Evolutionary conservation across 2,797 vertebrate species (phyloP), one percentile per base, ranked within the genome.

Genomic region (Poecile montanus): DNA sequence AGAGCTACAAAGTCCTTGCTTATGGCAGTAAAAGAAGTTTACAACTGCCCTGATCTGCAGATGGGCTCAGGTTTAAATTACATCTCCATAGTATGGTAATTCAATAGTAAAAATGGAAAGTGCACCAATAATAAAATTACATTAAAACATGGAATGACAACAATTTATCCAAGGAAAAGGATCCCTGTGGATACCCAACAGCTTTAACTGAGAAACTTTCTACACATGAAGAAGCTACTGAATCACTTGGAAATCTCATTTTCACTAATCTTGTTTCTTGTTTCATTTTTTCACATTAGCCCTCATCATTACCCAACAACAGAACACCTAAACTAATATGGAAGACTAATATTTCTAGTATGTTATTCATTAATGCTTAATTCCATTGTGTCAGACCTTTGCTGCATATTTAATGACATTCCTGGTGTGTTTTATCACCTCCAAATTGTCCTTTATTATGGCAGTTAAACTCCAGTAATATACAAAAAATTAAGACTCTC

Each of bases 381-480:
- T 94, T 95, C 84, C 76, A 89, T 68, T 47, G 53, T 85, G 62
- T 27, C 30, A 36, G 83, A 97, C 51, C 91, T 91, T 77, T 91
- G 81, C 67, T 81, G 80, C 89, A 50, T 63, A 74, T 92, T 95
- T 97, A 93, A 76, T 73, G 84, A 60, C 84, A 76, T 56, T 68
- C 88, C 92, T 47, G 2, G 70, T 48, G 71, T 34, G 51, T 93
- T 96, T 96, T 85, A 96, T 96, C 91, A 95, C 65, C 91, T 77
- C 79, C 75, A 85, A 91, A 92, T 73, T 95, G 88, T 53, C 92
- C 95, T 97, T 97, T 91, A 96, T 95, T 96, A 93, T 38, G 74
- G 76, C 86, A 94, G 54, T 80, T 95, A 93, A 95, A 91, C 67
- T 89, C 79, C 81, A 80, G 68, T 75, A 92, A 80, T 92, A 85